Percentiles rank a stretch among this genome's conserved stretches.
These are phyloP conservation scores for Condylura cristata DNA, from an alignment of 2,113 vertebrate species.

Conservation along the genomic window DNA sequence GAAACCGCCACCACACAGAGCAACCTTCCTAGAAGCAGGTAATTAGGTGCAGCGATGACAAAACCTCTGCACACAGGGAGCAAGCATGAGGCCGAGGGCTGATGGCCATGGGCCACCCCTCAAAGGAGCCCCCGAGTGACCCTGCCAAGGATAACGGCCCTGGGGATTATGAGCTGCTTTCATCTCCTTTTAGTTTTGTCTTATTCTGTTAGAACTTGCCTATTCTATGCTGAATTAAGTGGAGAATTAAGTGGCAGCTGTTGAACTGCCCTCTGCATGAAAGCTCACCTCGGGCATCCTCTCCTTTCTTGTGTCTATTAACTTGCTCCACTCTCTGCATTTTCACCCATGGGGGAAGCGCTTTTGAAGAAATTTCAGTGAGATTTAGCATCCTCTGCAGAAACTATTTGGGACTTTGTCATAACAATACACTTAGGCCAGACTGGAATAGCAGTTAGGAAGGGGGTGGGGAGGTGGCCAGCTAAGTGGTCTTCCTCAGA, in stretches of 20 bases:
- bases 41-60: background rate
- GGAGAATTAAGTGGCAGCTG: background rate
- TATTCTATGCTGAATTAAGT: background rate
- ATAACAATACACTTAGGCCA: background rate
- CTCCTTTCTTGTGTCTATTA: background rate
- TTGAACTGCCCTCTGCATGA: background rate
- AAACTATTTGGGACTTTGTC: background rate
- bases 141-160: background rate
- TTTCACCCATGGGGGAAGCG: background rate
- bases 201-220: background rate
- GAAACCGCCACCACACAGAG: background rate
- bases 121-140: background rate
- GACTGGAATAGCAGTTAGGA: background rate
- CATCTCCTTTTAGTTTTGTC: background rate
- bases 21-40: background rate
- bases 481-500: background rate
- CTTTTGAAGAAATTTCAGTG: background rate
- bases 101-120: accelerated
- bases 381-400: background rate
- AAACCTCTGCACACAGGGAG: background rate
- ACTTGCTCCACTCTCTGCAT: accelerated
- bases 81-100: accelerated
- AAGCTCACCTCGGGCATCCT: background rate
- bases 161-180: background rate
- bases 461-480: too few species aligned